Evolutionary conservation across 1,140 invertebrate species (phyloP), one percentile per base, ranked within the genome.

Genomic region (Vollenhovia emeryi): DNA sequence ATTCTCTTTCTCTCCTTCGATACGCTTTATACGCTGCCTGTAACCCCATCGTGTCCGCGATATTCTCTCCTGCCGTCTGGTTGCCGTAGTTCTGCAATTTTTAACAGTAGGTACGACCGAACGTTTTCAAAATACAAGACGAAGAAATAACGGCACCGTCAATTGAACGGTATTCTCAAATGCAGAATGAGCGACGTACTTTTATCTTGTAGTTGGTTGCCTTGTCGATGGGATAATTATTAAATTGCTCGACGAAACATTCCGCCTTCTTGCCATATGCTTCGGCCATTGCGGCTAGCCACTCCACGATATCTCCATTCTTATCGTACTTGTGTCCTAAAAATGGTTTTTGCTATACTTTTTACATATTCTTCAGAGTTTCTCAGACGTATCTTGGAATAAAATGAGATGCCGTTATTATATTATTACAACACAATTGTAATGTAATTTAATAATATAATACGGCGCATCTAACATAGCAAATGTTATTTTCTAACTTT

Each of bases 1-100:
- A 89, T 45, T 76, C 55, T 27, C 87, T 76, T 84, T 84, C 36
- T 8, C 87, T 84, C 15, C 87, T 82, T 21, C 21, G 75, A 55
- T 86, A 86, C 74, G 88, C 88, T 36, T 59, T 66, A 24, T 40
- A 89, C 2, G 73, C 48, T 36, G 87, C 60, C 2, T 76, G 52
- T 57, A 89, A 11, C 3, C 87, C 88, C 88, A 89, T 89, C 9
- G 87, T 71, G 8, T 89, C 88, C 0, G 88, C 88, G 7, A 89
- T 89, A 64, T 89, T 89, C 11, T 89, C 88, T 18, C 74, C 73
- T 0, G 11, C 24, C 0, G 87, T 89, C 74, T 24, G 66, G 9
- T 89, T 89, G 1, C 88, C 87, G n/a, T 87, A 89, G 3, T 86
- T 15, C 88, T 89, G 30, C 2, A 83, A 89, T 55, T 66, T 74